Conservation (phyloP, 1,140 invertebrate species). For the Drosophila tani region DNA sequence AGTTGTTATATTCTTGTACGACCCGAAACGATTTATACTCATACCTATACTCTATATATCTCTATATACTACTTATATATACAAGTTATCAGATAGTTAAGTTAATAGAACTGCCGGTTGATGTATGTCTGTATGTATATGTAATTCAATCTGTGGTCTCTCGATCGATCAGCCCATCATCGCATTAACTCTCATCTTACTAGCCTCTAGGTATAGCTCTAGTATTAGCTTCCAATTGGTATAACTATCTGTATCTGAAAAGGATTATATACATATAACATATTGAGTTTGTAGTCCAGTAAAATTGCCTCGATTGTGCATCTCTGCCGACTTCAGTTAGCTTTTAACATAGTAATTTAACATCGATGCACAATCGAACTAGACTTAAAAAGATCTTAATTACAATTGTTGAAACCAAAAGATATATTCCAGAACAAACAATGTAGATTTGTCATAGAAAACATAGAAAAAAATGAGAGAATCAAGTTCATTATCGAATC, state of each 20-base stretch:
- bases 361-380: constrained; percentile 5
- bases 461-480: not conserved
- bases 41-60: constrained; percentile 18
- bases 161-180: constrained; percentile 11
- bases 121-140: constrained; percentile 50
- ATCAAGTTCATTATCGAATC: not conserved
- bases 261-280: not conserved
- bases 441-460: constrained; percentile 8
- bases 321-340: not conserved
- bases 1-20: constrained; percentile 32
- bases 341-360: not conserved
- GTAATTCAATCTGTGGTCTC: constrained; percentile 25
- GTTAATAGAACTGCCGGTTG: constrained; percentile 52
- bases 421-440: not conserved
- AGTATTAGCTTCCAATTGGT: constrained; percentile 13
- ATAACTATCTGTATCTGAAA: constrained; percentile 6
- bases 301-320: constrained; percentile 2
- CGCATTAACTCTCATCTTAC: constrained; percentile 8
- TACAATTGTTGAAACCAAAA: not conserved
- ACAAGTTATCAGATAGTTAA: constrained; percentile 34
- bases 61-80: constrained; percentile 28
- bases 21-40: constrained; percentile 17
- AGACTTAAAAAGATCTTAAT: not conserved
- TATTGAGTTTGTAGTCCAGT: constrained; percentile 16
- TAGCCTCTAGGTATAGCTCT: constrained; percentile 23